A percentile compares a stretch with the other conserved stretches of the same genome.
Evolutionary conservation across 1,140 invertebrate species (phyloP).

Genomic region (Rhyacophila brunnea): DNA sequence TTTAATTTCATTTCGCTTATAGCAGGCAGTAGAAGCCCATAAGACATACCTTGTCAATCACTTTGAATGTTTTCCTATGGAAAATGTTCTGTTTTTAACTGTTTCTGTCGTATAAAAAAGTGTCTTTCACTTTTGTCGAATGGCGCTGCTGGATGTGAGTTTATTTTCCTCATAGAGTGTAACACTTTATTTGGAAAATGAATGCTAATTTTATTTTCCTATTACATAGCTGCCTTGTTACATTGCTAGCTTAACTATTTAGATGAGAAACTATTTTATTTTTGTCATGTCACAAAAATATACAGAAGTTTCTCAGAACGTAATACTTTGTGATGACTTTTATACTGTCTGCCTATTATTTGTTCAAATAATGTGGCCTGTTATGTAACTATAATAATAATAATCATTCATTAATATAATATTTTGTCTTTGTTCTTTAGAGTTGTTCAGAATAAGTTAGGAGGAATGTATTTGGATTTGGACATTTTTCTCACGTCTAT

Average conservation of each 20-base stretch:
- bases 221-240: background rate
- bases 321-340: background rate
- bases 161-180: slow-evolving; percentile 31
- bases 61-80: no score
- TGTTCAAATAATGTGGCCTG: no score
- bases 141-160: slow-evolving; percentile 17
- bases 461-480: no score
- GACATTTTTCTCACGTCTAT: no score
- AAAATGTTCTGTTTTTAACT: no score
- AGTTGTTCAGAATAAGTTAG: no score
- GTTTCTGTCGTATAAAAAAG: background rate
- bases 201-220: slow-evolving; percentile 19
- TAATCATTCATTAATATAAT: no score
- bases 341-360: background rate
- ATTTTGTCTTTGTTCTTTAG: no score
- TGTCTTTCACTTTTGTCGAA: slow-evolving; percentile 9
- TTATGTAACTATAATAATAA: no score
- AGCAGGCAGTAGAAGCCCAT: no score
- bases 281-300: slow-evolving; percentile 31
- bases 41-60: no score
- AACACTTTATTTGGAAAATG: slow-evolving; percentile 31
- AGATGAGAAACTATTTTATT: slow-evolving; percentile 26
- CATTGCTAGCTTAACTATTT: slow-evolving; percentile 4
- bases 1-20: no score
- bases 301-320: slow-evolving; percentile 9